A percentile compares a stretch with the other conserved stretches of the same genome.
These are phyloP conservation scores for Aulostomus chinensis DNA, from an alignment of 2,797 vertebrate genomes.

Conservation along the genomic window DNA sequence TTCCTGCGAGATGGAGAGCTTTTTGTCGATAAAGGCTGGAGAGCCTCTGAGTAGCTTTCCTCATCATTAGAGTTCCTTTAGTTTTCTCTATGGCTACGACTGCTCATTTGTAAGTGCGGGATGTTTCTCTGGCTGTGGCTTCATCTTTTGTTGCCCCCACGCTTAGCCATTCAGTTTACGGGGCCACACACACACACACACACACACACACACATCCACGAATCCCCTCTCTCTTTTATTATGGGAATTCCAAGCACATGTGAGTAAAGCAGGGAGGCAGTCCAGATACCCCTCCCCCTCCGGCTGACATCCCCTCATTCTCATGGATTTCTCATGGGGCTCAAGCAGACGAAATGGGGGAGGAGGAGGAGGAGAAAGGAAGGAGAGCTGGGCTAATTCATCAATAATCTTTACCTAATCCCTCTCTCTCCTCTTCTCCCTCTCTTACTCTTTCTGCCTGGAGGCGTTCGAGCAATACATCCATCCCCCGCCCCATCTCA, in stretches of 20 bases:
- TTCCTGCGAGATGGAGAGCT: conserved; percentile 37
- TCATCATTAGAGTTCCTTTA: conserved; percentile 35
- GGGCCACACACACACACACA: conserved; percentile 32
- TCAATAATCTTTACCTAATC: conserved; percentile 85
- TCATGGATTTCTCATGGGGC: conserved; percentile 71
- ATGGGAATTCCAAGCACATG: conserved; percentile 71
- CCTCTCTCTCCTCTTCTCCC: conserved; percentile 65
- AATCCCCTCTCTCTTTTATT: conserved; percentile 63
- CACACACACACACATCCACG: conserved; percentile 11
- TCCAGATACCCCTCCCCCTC: conserved; percentile 53
- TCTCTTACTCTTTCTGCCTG: conserved; percentile 55
- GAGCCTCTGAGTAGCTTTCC: conserved; percentile 43
- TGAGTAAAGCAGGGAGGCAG: conserved; percentile 54
- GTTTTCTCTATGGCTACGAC: conserved; percentile 28
- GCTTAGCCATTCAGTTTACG: conserved; percentile 64
- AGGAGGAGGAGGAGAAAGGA: conserved; percentile 48
- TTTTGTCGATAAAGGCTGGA: conserved; percentile 28
- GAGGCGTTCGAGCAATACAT: conserved; percentile 78
- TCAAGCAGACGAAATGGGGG: conserved; percentile 39
- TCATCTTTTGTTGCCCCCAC: conserved; percentile 57
- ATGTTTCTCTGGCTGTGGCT: conserved; percentile 49
- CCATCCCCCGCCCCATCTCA: conserved; percentile 71
- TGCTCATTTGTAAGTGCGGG: conserved; percentile 65
- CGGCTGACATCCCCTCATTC: conserved; percentile 59
- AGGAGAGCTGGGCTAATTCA: conserved; percentile 78